Evolutionary conservation across 2,888 invertebrate genomes (phyloP).

Genomic region (Apotomis capreana): DNA sequence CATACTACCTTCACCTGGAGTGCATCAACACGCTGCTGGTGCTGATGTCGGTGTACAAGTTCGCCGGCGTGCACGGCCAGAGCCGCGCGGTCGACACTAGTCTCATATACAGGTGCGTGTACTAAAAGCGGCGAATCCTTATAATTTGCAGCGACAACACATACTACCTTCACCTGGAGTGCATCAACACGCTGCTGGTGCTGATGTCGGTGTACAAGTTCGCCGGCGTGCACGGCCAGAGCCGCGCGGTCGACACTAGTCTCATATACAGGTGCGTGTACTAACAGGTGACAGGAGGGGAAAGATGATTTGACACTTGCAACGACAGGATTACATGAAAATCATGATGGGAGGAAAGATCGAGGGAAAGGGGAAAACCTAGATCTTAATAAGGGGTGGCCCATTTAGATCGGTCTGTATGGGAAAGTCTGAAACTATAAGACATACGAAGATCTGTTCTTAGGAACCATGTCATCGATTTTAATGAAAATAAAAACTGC

Average conservation of each 20-base stretch:
- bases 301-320: too few relatives aligned
- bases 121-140: too few relatives aligned
- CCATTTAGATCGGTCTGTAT: too few relatives aligned
- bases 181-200: slow-evolving; percentile 92
- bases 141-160: slow-evolving; percentile 87
- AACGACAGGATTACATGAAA: too few relatives aligned
- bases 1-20: slow-evolving; percentile 93
- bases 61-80: slow-evolving; percentile 85
- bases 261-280: slow-evolving; percentile 83
- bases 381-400: too few relatives aligned
- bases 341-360: too few relatives aligned
- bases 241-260: slow-evolving; percentile 85
- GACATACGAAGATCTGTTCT: too few relatives aligned
- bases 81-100: slow-evolving; percentile 85
- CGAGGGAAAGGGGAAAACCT: too few relatives aligned
- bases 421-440: too few relatives aligned
- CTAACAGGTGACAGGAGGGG: too few relatives aligned
- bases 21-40: slow-evolving; percentile 93
- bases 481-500: too few relatives aligned
- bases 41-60: slow-evolving; percentile 94
- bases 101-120: slow-evolving; percentile 84
- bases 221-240: slow-evolving; percentile 84
- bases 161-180: slow-evolving; percentile 93
- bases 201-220: slow-evolving; percentile 95
- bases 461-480: too few relatives aligned